Conservation (phyloP, 37 sponge, comb jelly and placozoan species). For the Eunapius fragilis region DNA sequence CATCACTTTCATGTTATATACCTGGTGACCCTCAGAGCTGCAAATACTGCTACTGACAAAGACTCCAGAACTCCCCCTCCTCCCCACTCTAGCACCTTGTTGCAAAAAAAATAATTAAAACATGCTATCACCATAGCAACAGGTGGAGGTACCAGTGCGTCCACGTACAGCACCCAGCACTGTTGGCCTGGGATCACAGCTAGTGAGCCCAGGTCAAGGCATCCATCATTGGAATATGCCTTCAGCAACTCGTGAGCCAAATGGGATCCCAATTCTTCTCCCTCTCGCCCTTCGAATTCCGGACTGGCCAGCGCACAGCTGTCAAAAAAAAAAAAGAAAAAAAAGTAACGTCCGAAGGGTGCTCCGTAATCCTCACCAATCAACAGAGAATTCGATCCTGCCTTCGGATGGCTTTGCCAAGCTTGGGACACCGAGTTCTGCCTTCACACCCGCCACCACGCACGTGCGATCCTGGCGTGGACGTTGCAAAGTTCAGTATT, state of each 20-base stretch:
- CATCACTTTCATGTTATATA: no score
- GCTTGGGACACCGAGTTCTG: conserved; percentile 75
- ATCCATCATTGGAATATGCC: conserved; percentile 32
- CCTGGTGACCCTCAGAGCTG: conserved; percentile 55
- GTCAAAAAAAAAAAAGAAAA: background rate
- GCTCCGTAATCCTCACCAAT: conserved; percentile 69
- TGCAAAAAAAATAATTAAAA: background rate
- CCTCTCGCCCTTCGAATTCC: conserved; percentile 78
- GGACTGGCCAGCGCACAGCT: conserved; percentile 83
- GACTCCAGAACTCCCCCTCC: conserved; percentile 73
- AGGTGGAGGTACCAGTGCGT: conserved; percentile 67
- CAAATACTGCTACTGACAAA: conserved; percentile 61
- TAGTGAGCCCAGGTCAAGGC: conserved; percentile 58
- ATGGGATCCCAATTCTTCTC: conserved; percentile 70
- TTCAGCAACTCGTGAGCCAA: conserved; percentile 49
- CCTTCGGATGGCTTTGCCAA: conserved; percentile 56
- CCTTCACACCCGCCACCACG: conserved; percentile 88
- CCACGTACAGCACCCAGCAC: conserved; percentile 81
- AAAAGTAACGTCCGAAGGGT: background rate
- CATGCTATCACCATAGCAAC: background rate
- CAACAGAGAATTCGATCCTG: conserved; percentile 82
- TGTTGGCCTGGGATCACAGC: conserved; percentile 72
- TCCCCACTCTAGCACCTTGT: conserved; percentile 79
- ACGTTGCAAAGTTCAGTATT: background rate
- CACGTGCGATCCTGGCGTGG: conserved; percentile 43